Conservation (phyloP, 2,797 vertebrate species). For the Bradypus variegatus region DNA sequence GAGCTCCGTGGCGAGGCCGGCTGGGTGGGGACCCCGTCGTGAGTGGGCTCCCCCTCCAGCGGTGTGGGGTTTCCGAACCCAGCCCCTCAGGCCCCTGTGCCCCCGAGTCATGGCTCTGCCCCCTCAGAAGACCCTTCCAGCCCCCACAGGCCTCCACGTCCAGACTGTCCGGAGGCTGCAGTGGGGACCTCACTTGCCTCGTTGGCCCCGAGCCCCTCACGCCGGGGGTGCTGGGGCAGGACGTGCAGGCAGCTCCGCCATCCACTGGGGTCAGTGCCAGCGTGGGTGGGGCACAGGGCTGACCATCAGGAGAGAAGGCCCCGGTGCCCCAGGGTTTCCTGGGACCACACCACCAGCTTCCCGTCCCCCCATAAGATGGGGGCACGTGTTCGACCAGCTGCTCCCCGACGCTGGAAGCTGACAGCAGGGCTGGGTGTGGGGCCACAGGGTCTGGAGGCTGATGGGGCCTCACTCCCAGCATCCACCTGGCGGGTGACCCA, state of each 20-base stretch:
- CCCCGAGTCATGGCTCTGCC: too few relatives aligned
- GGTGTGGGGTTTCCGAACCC: background rate
- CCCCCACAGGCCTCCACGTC: too few relatives aligned
- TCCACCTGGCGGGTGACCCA: constrained; percentile 42
- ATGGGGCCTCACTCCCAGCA: constrained; percentile 58
- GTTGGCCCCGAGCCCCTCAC: background rate
- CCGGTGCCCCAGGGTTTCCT: background rate
- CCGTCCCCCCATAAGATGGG: background rate
- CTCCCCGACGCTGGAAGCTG: background rate
- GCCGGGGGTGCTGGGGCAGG: background rate
- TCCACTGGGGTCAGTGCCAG: too few relatives aligned
- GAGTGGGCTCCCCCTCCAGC: background rate
- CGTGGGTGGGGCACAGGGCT: background rate
- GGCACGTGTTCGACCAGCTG: background rate
- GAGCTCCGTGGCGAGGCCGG: background rate
- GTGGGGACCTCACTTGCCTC: background rate
- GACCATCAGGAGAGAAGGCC: background rate
- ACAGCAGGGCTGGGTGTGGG: constrained; percentile 50
- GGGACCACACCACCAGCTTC: background rate
- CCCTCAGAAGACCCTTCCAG: too few relatives aligned
- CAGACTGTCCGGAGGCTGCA: background rate
- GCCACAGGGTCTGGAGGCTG: constrained; percentile 46
- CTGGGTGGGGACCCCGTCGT: background rate
- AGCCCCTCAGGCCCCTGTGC: background rate
- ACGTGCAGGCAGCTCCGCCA: background rate